phyloP scores from a whole-genome alignment of 2,888 invertebrate genomes.

The Hipparchia semele region DNA sequence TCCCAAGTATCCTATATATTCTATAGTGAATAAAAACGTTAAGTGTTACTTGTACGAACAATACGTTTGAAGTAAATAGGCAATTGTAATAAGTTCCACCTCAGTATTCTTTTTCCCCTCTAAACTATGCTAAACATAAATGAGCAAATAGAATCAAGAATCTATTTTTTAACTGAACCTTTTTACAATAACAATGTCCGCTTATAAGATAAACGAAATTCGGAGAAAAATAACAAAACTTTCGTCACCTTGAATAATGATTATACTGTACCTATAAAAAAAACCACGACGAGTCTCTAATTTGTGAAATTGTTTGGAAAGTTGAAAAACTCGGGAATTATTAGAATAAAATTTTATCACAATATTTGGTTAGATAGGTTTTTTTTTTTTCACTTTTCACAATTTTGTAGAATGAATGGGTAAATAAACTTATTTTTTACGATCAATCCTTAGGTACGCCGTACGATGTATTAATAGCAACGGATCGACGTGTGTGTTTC shows the following conservation, averaged over 20 bases:
- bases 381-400: background rate
- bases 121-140: too few relatives aligned
- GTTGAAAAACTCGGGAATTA: background rate
- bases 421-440: too few relatives aligned
- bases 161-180: background rate
- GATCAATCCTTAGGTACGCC: background rate
- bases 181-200: background rate
- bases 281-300: constrained; percentile 6
- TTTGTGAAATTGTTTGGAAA: constrained; percentile 11
- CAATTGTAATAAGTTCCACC: too few relatives aligned
- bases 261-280: background rate
- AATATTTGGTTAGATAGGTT: background rate
- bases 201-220: constrained; percentile 4
- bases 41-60: too few relatives aligned
- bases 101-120: too few relatives aligned
- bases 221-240: constrained; percentile 12
- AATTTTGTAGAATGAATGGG: background rate
- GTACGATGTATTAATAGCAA: too few relatives aligned
- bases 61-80: too few relatives aligned
- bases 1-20: too few relatives aligned
- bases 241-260: constrained; percentile 18
- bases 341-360: constrained; percentile 8
- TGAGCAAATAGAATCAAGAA: background rate
- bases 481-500: too few relatives aligned
- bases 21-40: too few relatives aligned